These are phyloP conservation scores for Callosobruchus maculatus DNA, from an alignment of 2,888 invertebrate species.

Conservation along the genomic window DNA sequence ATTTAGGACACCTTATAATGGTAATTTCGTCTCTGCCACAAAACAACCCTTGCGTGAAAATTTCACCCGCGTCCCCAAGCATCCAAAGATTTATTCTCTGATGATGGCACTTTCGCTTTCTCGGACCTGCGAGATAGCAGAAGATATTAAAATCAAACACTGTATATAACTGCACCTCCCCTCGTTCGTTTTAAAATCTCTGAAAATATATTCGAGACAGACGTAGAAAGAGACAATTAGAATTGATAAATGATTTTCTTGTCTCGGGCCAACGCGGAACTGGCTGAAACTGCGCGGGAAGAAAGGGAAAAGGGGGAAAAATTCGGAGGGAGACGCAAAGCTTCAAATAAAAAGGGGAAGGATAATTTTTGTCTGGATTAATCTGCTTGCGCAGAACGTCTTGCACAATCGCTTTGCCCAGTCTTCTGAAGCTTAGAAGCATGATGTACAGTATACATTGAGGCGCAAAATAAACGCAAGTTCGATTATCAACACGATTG, in stretches of 20 bases:
- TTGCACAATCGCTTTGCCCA: conserved; percentile 42
- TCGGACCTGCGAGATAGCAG: background rate
- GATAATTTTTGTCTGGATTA: conserved; percentile 47
- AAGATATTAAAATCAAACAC: background rate
- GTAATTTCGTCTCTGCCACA: background rate
- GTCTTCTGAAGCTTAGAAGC: too few relatives aligned
- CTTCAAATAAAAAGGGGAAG: conserved; percentile 41
- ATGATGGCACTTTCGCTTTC: background rate
- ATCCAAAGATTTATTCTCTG: background rate
- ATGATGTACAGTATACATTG: too few relatives aligned
- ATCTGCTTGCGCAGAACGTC: conserved; percentile 43
- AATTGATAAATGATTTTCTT: conserved; percentile 45
- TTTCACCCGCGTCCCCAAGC: background rate
- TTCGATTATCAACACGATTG: too few relatives aligned
- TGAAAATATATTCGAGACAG: conserved; percentile 29
- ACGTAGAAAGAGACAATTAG: conserved; percentile 44
- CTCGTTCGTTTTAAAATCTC: background rate
- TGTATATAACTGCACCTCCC: background rate
- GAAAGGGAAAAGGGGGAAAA: conserved; percentile 20
- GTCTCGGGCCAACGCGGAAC: conserved; percentile 25
- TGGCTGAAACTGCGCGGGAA: background rate
- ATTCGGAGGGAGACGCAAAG: conserved; percentile 7
- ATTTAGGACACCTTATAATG: background rate
- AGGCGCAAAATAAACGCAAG: too few relatives aligned
- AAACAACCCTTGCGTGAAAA: background rate